Base-by-base conservation (phyloP, 2,888 invertebrate species). In the Xiphydria camelus region DNA sequence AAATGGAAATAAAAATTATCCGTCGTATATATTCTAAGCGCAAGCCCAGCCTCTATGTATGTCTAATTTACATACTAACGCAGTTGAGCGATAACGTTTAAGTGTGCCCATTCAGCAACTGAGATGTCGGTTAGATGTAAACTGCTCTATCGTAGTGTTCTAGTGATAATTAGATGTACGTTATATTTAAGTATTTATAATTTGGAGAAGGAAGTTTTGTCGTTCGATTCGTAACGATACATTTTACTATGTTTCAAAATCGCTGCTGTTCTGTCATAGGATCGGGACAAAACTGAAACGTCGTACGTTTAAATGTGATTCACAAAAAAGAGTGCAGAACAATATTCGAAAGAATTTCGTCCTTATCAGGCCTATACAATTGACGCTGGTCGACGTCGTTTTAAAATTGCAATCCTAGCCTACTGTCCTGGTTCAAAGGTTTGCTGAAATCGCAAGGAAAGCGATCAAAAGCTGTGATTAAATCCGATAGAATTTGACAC, bases 1-100 rank as follows among this genome's bases (percentile, higher is more conserved):
- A 48, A 47, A 46, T 47, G 7, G 10, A 22, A 4, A 41, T n/a
- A 45, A 29, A 46, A 26, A 41, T 32, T 26, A 48, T 44, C 43
- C 25, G 34, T 47, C 43, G 33, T 41, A 37, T n/a, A n/a, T 48
- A 53, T 51, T 45, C 41, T 50, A 57, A 51, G 46, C 51, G 55
- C 45, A 50, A 55, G 56, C 52, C 53, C 57, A 53, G 60, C 54
- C 59, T 62, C 59, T 53, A 55, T 60, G 49, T 52, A 51, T 59
- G 42, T 55, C 53, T 53, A 57, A 51, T 46, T 49, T 59, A 32
- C 36, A 41, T 19, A 31, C 5, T 17, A 15, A 39, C 29, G 39
- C 18, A n/a, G 31, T 26, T 31, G n/a, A 39, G 15, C 14, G 14
- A 29, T 32, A 10, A 29, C n/a, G 14, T 26, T 14, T 9, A 32